Percentiles rank a stretch among this genome's conserved stretches.
phyloP scores from a whole-genome alignment of 2,797 vertebrate genomes.

The Characodon lateralis region DNA sequence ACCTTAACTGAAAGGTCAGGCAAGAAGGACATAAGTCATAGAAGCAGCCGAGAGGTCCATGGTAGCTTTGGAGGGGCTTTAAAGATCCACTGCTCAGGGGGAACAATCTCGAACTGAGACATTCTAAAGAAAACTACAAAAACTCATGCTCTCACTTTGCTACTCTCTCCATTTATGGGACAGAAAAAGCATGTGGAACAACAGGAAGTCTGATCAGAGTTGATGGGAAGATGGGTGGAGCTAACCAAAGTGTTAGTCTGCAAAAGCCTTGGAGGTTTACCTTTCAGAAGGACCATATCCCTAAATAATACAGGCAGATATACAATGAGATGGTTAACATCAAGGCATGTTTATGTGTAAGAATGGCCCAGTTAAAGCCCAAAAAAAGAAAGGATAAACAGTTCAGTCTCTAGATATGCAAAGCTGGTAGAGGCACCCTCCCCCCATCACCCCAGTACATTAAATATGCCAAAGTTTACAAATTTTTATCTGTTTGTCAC shows the following conservation, averaged over 20 bases:
- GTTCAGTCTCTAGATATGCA: too few species aligned
- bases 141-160: background rate
- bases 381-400: too few species aligned
- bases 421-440: too few species aligned
- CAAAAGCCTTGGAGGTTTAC: too few species aligned
- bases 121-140: background rate
- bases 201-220: background rate
- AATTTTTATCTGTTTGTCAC: background rate
- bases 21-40: background rate
- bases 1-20: background rate
- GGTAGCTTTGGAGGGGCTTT: background rate
- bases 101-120: background rate
- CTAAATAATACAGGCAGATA: too few species aligned
- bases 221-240: background rate
- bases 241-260: too few species aligned
- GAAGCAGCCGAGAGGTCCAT: background rate
- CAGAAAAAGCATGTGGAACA: background rate
- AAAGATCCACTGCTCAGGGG: background rate
- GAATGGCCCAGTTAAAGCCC: too few species aligned
- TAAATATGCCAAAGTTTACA: background rate
- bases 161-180: rapidly evolving
- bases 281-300: too few species aligned
- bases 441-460: background rate
- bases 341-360: too few species aligned
- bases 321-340: too few species aligned